Evolutionary conservation across 2,888 invertebrate genomes (phyloP), one percentile per base, ranked within the genome.

Genomic region (Oligia fasciuncula): DNA sequence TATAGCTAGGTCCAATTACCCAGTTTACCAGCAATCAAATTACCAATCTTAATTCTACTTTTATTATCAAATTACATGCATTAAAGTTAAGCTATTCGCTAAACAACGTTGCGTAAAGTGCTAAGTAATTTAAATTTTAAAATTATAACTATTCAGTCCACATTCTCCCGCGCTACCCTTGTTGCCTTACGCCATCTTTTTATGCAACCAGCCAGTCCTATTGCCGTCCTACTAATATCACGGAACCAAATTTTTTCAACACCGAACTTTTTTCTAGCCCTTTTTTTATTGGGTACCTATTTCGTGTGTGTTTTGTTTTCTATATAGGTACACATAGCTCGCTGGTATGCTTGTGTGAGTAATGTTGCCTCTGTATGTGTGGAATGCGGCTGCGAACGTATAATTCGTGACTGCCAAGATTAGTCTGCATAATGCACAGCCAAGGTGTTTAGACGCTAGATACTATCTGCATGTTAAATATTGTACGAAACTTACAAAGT

Each of bases 371-470:
- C 46, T 89, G 85, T 84, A 76, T 79, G 80, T 75, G 73, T 71
- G 91, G 94, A 93, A 93, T 94, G 93, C 93, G 93, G 93, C 89
- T 91, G 90, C 87, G 86, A 89, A 81, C 83, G 85, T 87, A 80
- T 84, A 89, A 89, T 88, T 91, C 92, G 92, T 92, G 92, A 91
- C 90, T 90, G 81, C 84, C 84, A 84, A 90, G 90, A 91, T 91
- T 90, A 92, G 88, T 87, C 90, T 89, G 87, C 90, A 91, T 92
- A 93, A 91, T 91, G 84, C 88, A 82, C 85, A 83, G 82, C 80
- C 80, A 86, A 87, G 77, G 77, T 82, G 82, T 81, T 85, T 85
- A 80, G 83, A 86, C 71, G 69, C 70, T 77, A 84, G 77, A 87
- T 80, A 87, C 85, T 85, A 85, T 85, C 80, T 84, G 65, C 69